These are phyloP conservation scores for Monodelphis domestica DNA, from an alignment of 2,797 vertebrate species.

Conservation along the genomic window DNA sequence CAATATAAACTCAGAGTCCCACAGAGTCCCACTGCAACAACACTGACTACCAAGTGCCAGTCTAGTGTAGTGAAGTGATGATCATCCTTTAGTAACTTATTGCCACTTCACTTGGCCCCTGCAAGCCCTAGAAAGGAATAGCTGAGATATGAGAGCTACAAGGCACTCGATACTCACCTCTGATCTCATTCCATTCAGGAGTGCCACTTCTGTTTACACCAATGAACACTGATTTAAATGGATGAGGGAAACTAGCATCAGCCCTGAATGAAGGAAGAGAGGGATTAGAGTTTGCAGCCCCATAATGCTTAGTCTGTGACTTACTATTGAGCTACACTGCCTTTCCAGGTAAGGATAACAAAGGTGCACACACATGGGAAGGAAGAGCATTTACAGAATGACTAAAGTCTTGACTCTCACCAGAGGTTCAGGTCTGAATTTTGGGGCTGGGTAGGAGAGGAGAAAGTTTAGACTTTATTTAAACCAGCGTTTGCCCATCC, in stretches of 20 bases:
- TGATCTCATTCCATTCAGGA: not conserved
- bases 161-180: not conserved
- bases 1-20: not conserved
- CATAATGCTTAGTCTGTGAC: not conserved
- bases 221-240: not conserved
- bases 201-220: not conserved
- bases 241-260: not conserved
- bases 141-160: not conserved
- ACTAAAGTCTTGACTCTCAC: not conserved
- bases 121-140: not conserved
- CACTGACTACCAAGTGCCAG: not conserved
- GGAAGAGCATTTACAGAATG: not conserved
- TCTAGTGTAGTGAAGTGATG: not conserved
- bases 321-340: not conserved
- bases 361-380: not conserved
- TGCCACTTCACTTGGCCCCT: not conserved
- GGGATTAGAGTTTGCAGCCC: not conserved
- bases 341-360: not conserved
- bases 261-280: conserved; percentile 34
- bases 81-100: not conserved
- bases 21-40: not conserved
- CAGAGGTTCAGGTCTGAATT: not conserved
- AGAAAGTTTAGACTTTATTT: conserved; percentile 53
- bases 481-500: conserved; percentile 74
- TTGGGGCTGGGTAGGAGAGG: not conserved